A percentile compares a stretch with the other conserved stretches of the same genome.
Evolutionary conservation across 2,113 vertebrate genomes (phyloP).

Genomic region (Martes martes): DNA sequence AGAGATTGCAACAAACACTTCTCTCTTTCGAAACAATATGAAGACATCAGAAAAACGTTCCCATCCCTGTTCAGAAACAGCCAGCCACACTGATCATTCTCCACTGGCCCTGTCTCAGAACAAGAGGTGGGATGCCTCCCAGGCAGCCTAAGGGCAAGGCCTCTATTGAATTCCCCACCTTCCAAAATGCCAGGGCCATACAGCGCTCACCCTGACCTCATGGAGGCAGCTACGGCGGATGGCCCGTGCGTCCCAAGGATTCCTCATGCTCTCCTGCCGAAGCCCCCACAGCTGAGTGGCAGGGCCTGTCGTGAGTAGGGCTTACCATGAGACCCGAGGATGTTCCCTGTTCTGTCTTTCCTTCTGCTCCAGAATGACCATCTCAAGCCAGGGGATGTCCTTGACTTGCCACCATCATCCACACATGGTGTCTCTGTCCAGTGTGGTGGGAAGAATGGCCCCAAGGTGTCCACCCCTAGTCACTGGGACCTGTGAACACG

Average conservation of each 20-base stretch:
- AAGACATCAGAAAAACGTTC: slow-evolving; percentile 61
- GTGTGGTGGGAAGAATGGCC: neutral
- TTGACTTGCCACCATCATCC: neutral
- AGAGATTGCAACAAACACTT: slow-evolving; percentile 67
- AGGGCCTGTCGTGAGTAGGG: neutral
- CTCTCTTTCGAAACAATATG: slow-evolving; percentile 67
- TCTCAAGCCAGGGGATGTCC: neutral
- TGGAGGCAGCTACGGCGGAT: fast-evolving
- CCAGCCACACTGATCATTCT: fast-evolving
- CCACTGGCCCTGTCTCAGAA: neutral
- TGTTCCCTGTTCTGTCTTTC: neutral
- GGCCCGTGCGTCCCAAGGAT: fast-evolving
- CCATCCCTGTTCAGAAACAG: neutral
- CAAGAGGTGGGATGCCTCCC: neutral
- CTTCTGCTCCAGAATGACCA: neutral
- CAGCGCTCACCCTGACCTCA: fast-evolving
- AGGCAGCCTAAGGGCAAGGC: neutral
- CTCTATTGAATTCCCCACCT: too few species aligned
- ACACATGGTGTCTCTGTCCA: neutral
- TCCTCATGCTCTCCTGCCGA: fast-evolving
- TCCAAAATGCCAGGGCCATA: neutral
- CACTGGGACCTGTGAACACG: neutral
- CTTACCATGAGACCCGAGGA: neutral
- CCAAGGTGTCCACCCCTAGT: neutral
- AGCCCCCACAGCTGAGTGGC: neutral